Evolutionary conservation across 1,140 invertebrate genomes (phyloP).

Genomic region (Scaptodrosophila lebanonensis): DNA sequence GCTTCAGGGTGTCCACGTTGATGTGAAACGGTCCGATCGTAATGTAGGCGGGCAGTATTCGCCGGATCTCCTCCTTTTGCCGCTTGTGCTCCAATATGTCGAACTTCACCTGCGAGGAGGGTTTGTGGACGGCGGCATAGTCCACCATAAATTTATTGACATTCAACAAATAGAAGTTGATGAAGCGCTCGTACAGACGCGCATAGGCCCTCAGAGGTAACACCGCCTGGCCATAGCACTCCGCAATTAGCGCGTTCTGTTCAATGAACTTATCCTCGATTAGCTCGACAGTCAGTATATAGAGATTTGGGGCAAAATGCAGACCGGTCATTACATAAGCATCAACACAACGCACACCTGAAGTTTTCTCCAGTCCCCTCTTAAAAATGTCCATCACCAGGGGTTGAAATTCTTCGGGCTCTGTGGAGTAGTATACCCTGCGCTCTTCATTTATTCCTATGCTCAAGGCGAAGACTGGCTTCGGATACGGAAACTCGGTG

Average conservation of each 20-base stretch:
- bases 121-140: constrained; percentile 35
- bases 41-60: constrained; percentile 57
- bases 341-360: constrained; percentile 56
- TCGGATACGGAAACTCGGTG: constrained; percentile 52
- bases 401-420: constrained; percentile 64
- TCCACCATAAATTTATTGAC: constrained; percentile 40
- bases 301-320: constrained; percentile 61
- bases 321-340: constrained; percentile 44
- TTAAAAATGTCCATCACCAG: constrained; percentile 56
- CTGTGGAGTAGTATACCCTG: constrained; percentile 56
- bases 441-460: constrained; percentile 51
- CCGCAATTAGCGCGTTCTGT: constrained; percentile 33
- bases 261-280: constrained; percentile 54
- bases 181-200: constrained; percentile 49
- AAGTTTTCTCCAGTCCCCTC: constrained; percentile 47
- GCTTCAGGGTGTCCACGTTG: constrained; percentile 61
- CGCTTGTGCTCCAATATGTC: constrained; percentile 67
- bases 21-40: constrained; percentile 67
- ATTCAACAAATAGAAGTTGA: constrained; percentile 54
- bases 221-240: constrained; percentile 49
- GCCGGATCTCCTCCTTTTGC: constrained; percentile 54
- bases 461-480: constrained; percentile 57
- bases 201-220: constrained; percentile 55
- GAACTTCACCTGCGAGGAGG: constrained; percentile 54
- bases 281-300: constrained; percentile 64